Conservation (phyloP, 2,797 vertebrate species). For the Aplochiton taeniatus region DNA sequence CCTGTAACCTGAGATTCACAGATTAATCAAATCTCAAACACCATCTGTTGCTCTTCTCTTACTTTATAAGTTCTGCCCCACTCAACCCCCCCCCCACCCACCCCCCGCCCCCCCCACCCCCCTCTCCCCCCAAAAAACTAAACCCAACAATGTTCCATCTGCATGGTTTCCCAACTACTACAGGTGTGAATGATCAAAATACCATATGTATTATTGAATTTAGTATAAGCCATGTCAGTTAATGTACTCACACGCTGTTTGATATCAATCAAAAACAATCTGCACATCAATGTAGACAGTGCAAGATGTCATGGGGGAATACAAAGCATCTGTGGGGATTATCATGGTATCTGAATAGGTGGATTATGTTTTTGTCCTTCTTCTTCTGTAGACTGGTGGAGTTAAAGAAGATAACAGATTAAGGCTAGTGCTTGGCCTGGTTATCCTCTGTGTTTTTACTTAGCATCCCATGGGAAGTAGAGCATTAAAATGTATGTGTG, state of each 20-base stretch:
- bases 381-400: conserved; percentile 9
- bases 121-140: neutral
- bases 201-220: conserved; percentile 31
- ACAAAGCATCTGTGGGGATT: neutral
- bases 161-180: conserved; percentile 1
- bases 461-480: neutral
- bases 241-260: conserved; percentile 2
- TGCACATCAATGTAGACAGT: neutral
- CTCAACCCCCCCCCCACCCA: too few relatives aligned
- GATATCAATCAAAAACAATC: conserved; percentile 16
- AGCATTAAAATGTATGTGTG: conserved; percentile 7
- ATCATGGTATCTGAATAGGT: conserved; percentile 16
- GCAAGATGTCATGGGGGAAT: neutral
- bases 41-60: conserved; percentile 45
- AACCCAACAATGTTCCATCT: neutral
- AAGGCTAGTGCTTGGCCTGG: neutral
- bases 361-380: conserved; percentile 16
- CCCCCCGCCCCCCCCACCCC: too few relatives aligned
- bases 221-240: conserved; percentile 5
- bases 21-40: conserved; percentile 49
- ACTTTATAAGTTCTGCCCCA: too few relatives aligned
- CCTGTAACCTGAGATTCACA: conserved; percentile 39
- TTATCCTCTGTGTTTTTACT: conserved; percentile 14
- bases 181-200: too few relatives aligned
- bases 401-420: conserved; percentile 24